Conservation (phyloP, 1,140 invertebrate genomes). For the Hycleus cichorii region DNA sequence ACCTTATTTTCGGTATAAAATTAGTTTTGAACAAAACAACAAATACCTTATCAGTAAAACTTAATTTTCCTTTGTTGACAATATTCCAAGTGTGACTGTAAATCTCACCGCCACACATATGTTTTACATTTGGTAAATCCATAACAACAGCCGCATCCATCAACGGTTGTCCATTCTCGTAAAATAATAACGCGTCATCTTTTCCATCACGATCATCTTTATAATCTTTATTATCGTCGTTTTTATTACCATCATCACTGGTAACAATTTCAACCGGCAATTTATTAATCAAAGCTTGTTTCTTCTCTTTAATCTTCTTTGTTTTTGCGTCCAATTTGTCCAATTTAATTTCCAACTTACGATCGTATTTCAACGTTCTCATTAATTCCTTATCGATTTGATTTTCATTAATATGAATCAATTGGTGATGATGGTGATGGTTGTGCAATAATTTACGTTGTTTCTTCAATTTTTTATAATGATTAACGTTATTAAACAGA, state of each 20-base stretch:
- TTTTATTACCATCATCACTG: background rate
- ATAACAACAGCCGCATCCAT: slow-evolving; percentile 34
- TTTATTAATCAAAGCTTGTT: slow-evolving; percentile 26
- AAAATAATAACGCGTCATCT: too few relatives aligned
- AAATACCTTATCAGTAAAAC: slow-evolving; percentile 34
- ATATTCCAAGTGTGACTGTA: slow-evolving; percentile 39
- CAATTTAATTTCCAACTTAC: slow-evolving; percentile 35
- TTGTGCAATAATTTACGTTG: too few relatives aligned
- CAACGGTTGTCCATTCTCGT: background rate
- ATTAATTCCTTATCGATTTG: slow-evolving; percentile 1
- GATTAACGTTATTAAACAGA: slow-evolving; percentile 19
- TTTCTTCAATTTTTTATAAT: background rate
- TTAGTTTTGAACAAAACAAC: background rate
- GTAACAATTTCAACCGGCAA: background rate
- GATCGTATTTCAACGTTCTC: slow-evolving; percentile 34
- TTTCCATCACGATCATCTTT: background rate
- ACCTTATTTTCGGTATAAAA: too few relatives aligned
- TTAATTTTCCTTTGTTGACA: slow-evolving; percentile 33
- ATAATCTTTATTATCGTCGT: background rate
- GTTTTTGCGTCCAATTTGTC: slow-evolving; percentile 40
- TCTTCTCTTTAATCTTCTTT: slow-evolving; percentile 38
- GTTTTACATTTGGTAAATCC: slow-evolving; percentile 19
- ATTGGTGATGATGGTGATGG: too few relatives aligned
- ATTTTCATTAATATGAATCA: background rate
- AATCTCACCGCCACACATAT: slow-evolving; percentile 33